Evolutionary conservation across 2,113 vertebrate species (phyloP).

Genomic region (Eulemur macaco): DNA sequence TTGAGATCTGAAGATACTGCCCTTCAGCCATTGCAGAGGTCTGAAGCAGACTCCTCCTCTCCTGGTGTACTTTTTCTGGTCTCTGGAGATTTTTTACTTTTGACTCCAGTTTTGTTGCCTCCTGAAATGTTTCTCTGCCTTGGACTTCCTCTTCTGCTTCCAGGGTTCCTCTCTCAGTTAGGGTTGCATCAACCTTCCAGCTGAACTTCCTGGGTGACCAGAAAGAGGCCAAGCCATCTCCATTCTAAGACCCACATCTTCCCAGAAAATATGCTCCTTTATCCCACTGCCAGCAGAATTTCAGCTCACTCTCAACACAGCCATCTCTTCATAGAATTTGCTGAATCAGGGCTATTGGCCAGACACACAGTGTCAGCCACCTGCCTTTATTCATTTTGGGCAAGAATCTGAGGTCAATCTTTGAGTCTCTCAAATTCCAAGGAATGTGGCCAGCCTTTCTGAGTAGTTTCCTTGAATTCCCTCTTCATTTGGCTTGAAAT

Average conservation of each 20-base stretch:
- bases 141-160: not conserved
- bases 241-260: not conserved
- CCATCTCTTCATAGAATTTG: not conserved
- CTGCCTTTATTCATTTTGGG: not conserved
- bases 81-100: not conserved
- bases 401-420: not conserved
- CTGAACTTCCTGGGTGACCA: not conserved
- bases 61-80: not conserved
- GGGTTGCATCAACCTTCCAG: not conserved
- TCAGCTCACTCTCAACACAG: not conserved
- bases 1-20: not conserved
- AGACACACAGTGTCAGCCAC: not conserved
- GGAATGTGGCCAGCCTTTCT: not conserved
- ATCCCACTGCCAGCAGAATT: not conserved
- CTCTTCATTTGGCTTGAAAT: not conserved
- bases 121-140: not conserved
- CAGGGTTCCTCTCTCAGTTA: not conserved
- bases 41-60: not conserved
- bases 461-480: not conserved
- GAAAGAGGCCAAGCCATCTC: not conserved
- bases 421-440: not conserved
- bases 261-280: not conserved
- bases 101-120: not conserved
- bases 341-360: not conserved
- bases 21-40: not conserved